phyloP scores from a whole-genome alignment of 2,797 vertebrate genomes.

The Distichodus sexfasciatus region DNA sequence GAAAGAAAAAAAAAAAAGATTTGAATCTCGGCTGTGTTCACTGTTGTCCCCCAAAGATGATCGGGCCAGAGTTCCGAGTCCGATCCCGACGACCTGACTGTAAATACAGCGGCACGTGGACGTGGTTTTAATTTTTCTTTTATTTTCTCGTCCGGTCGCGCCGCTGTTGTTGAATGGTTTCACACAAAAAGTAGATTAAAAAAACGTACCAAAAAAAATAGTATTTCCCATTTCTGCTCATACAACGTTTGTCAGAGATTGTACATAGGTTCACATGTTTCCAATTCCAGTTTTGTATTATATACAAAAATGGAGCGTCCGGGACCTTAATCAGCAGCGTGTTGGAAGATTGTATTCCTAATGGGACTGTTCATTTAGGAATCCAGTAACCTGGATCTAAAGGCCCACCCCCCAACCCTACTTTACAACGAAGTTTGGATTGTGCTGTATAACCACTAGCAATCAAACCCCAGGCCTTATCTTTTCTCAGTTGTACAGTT shows the following conservation, averaged over 20 bases:
- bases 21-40: constrained; percentile 25
- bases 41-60: constrained; percentile 26
- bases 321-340: constrained; percentile 86
- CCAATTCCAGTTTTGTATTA: constrained; percentile 89
- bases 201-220: constrained; percentile 60
- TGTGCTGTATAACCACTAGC: constrained; percentile 98
- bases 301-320: constrained; percentile 85
- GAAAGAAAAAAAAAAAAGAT: no score
- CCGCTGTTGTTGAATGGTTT: constrained; percentile 74
- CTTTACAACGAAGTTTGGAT: constrained; percentile 85
- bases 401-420: no score
- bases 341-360: constrained; percentile 65
- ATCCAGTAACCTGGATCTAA: constrained; percentile 75
- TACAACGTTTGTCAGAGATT: constrained; percentile 84
- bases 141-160: constrained; percentile 96
- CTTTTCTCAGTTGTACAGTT: constrained; percentile 98
- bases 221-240: constrained; percentile 62
- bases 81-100: constrained; percentile 33
- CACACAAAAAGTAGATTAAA: constrained; percentile 65
- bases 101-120: constrained; percentile 4
- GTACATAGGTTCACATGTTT: constrained; percentile 94
- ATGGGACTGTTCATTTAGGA: constrained; percentile 86
- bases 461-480: constrained; percentile 99
- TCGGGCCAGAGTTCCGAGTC: constrained; percentile 9
- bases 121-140: constrained; percentile 75